Evolutionary conservation across 2,797 vertebrate genomes (phyloP).

Genomic region (Okamejei kenojei): DNA sequence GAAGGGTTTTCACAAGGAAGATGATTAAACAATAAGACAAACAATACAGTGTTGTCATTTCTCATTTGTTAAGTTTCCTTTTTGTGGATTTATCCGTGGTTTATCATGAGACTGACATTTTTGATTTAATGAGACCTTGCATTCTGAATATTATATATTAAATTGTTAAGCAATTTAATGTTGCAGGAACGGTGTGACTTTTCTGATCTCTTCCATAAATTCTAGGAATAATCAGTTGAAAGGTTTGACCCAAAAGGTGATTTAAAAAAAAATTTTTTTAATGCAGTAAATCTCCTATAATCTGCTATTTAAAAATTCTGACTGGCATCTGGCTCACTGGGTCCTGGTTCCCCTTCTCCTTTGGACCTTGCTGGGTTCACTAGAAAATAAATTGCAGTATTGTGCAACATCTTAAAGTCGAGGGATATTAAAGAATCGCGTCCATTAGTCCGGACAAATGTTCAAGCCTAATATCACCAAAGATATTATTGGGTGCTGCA

Average conservation of each 20-base stretch:
- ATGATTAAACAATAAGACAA: conserved; percentile 37
- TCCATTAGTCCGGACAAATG: too few species aligned
- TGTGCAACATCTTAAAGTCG: too few species aligned
- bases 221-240: not conserved
- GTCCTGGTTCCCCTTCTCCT: too few species aligned
- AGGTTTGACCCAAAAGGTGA: not conserved
- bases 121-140: not conserved
- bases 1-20: conserved; percentile 36
- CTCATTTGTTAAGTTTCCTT: not conserved
- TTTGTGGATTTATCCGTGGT: not conserved
- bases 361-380: too few species aligned
- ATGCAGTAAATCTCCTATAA: not conserved
- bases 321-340: too few species aligned
- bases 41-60: conserved; percentile 15
- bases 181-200: not conserved
- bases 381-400: too few species aligned
- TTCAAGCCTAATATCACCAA: too few species aligned
- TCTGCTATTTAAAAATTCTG: too few species aligned
- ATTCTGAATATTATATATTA: too few species aligned
- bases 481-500: too few species aligned
- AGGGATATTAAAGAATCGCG: too few species aligned
- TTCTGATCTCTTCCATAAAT: not conserved
- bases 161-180: not conserved
- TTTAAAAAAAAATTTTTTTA: too few species aligned
- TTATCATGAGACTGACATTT: not conserved